These are phyloP conservation scores for Pipa parva DNA, from an alignment of 2,113 vertebrate species.

Conservation along the genomic window DNA sequence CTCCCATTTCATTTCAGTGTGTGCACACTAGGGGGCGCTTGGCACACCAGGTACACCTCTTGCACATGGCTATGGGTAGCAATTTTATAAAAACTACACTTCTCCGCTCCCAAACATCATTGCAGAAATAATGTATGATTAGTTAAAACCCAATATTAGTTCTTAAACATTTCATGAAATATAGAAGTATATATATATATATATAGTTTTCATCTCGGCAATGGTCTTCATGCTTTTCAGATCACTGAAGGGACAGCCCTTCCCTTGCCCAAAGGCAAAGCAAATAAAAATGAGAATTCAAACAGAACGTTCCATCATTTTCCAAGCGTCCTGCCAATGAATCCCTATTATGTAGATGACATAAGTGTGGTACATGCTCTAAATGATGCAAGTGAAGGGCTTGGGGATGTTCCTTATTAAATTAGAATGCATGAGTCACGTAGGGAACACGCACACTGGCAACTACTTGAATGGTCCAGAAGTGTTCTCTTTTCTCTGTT, in stretches of 20 bases:
- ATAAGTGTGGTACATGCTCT: constrained; percentile 15
- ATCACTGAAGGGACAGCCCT: background rate
- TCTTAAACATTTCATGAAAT: too few relatives aligned
- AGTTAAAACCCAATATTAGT: too few relatives aligned
- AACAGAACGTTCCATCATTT: constrained; percentile 15
- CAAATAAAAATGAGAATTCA: constrained; percentile 5
- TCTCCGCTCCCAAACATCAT: too few relatives aligned
- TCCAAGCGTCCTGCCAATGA: constrained; percentile 15
- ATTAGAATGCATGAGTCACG: constrained; percentile 24
- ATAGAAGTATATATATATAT: too few relatives aligned
- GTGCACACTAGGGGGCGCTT: too few relatives aligned
- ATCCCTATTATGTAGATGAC: constrained; percentile 20
- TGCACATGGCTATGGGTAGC: too few relatives aligned
- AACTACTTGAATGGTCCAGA: background rate
- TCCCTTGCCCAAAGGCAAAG: background rate
- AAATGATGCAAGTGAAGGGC: constrained; percentile 16
- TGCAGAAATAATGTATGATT: too few relatives aligned
- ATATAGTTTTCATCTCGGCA: too few relatives aligned
- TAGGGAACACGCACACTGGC: constrained; percentile 1
- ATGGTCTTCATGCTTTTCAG: constrained; percentile 25
- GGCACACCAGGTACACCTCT: too few relatives aligned
- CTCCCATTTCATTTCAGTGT: too few relatives aligned
- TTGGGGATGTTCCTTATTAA: constrained; percentile 25
- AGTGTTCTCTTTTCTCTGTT: too few relatives aligned
- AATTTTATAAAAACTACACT: too few relatives aligned